Base-by-base conservation (phyloP, 2,888 invertebrate genomes). In the Pseudeuparius sepicola region DNA sequence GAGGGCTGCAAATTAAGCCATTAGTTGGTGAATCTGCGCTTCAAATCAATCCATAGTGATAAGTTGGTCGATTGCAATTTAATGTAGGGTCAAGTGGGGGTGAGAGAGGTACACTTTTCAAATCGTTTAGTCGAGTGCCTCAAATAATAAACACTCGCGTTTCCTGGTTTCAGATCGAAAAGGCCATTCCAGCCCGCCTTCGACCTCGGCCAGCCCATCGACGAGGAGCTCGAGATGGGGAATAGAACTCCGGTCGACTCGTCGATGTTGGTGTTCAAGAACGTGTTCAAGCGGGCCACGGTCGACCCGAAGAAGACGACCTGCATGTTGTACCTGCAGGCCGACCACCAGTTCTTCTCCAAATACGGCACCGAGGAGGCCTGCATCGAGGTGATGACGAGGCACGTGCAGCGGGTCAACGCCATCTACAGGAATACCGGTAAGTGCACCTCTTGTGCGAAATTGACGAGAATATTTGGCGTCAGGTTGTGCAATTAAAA, bases 321-420 rank as follows among this genome's bases (percentile, higher is more conserved):
- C 0, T 96, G 96, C 56, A 85, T 92, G 73, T 71, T 96, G 37
- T 94, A 92, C 61, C 70, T 98, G 52, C 93, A 96, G 64, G 94
- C 97, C 3, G 89, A 90, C 65, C 94, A 96, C 63, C 82, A 92
- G 64, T 89, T 98, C 64, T 97, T 85, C 65, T 82, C 90, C 56
- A 81, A 90, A 64, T 89, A 94, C 65, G 89, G 88, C 36, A 83
- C 87, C 3, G 89, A 90, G 53, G 92, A 93, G 59, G 86, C 90
- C 2, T 90, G 92, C 58, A 90, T 93, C 47, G 92, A 93, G 63
- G 88, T 90, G 39, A 89, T 94, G 75, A 92, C 92, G 4, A 70
- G 90, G 33, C 92, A 93, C 60, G 92, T 93, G 17, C 92, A 93
- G 60, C 75, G 89, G 56, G 90, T 92, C 46, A 93, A 93, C 63